phyloP scores from a whole-genome alignment of 2,797 vertebrate species.

The Anabacerthia variegaticeps region DNA sequence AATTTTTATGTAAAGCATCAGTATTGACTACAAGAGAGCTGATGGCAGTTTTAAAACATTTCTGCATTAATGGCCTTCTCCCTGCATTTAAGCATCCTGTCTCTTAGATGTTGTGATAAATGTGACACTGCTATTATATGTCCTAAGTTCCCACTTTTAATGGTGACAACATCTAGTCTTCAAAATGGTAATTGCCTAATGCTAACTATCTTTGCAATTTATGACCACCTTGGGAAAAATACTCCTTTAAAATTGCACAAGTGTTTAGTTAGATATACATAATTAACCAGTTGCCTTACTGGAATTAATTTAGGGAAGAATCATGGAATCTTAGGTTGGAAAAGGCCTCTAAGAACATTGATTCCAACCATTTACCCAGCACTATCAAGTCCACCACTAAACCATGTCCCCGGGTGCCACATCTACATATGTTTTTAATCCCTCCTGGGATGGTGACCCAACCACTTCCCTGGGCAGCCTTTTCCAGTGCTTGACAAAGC shows the following conservation, averaged over 20 bases:
- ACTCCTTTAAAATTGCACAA: conserved; percentile 32
- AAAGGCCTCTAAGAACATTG: not conserved
- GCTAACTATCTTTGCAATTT: conserved; percentile 61
- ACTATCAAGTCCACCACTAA: not conserved
- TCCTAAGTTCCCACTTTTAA: conserved; percentile 70
- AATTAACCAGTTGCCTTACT: conserved; percentile 59
- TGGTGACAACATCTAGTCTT: conserved; percentile 68
- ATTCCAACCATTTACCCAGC: not conserved
- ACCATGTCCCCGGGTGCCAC: not conserved
- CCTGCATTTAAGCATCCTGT: conserved; percentile 62
- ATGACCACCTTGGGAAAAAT: conserved; percentile 50
- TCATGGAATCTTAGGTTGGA: not conserved
- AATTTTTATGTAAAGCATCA: conserved; percentile 78
- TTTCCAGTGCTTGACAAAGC: not conserved
- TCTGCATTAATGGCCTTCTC: conserved; percentile 73
- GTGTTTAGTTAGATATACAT: conserved; percentile 64
- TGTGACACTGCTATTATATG: conserved; percentile 66
- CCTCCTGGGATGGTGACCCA: not conserved
- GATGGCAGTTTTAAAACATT: conserved; percentile 74
- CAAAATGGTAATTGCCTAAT: conserved; percentile 59
- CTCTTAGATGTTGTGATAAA: conserved; percentile 61
- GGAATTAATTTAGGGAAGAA: conserved; percentile 53
- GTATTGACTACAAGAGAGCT: conserved; percentile 67
- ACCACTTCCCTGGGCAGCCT: not conserved
- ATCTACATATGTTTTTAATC: fast-evolving